Conservation (phyloP, 2,797 vertebrate genomes). For the Schizothorax lantsangensis region DNA sequence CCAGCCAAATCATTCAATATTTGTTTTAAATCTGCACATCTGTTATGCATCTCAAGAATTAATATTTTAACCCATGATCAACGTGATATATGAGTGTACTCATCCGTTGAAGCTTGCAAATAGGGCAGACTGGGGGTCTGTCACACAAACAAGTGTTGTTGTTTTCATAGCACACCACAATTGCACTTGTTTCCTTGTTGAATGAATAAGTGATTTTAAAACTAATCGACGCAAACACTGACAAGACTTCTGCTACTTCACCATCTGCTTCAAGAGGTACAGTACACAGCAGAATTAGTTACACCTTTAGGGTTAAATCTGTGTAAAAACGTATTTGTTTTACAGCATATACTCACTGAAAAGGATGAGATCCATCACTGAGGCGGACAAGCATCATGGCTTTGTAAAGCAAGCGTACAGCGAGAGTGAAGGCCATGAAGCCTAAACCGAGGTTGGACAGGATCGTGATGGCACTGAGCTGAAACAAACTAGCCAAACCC, state of each 20-base stretch:
- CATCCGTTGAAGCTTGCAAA: neutral
- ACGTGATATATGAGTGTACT: neutral
- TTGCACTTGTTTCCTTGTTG: neutral
- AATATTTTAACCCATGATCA: neutral
- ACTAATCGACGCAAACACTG: neutral
- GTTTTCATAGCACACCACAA: neutral
- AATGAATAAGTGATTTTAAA: neutral
- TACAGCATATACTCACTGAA: slow-evolving; percentile 82
- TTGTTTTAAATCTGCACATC: slow-evolving; percentile 4
- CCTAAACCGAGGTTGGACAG: slow-evolving; percentile 82
- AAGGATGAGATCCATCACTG: slow-evolving; percentile 81
- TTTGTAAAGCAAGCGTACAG: slow-evolving; percentile 85
- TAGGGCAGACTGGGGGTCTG: no score
- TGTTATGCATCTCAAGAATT: slow-evolving; percentile 4
- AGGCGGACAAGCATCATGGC: slow-evolving; percentile 79
- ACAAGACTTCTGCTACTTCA: neutral
- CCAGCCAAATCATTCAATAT: neutral
- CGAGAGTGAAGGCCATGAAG: slow-evolving; percentile 82
- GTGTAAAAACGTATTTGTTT: neutral
- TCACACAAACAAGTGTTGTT: neutral
- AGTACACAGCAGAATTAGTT: slow-evolving; percentile 4
- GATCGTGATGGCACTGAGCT: slow-evolving; percentile 87
- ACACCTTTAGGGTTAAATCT: neutral
- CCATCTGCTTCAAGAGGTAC: neutral
- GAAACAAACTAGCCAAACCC: slow-evolving; percentile 85